phyloP scores from a whole-genome alignment of 2,797 vertebrate species.

The Enteromius afrohamiltoni region DNA sequence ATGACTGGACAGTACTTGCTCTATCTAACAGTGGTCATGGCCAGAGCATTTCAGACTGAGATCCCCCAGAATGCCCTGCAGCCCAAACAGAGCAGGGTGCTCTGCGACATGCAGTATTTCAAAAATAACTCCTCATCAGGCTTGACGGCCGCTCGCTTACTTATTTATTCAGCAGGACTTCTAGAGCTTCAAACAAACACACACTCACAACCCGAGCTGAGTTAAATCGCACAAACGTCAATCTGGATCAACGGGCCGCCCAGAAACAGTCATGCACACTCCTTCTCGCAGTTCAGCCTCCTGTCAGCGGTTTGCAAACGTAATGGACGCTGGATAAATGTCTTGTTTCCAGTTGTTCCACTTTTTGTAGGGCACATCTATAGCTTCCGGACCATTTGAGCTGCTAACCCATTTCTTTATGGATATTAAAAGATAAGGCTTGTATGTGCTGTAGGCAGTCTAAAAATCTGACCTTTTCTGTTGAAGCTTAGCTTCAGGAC shows the following conservation, averaged over 20 bases:
- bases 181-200: conserved; percentile 65
- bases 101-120: conserved; percentile 77
- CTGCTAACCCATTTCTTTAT: conserved; percentile 37
- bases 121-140: conserved; percentile 72
- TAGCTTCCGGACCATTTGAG: conserved; percentile 18
- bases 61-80: conserved; percentile 63
- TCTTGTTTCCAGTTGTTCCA: conserved; percentile 4
- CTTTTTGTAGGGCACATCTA: conserved; percentile 9
- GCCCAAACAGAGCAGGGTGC: conserved; percentile 66
- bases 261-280: conserved; percentile 30
- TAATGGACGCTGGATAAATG: conserved; percentile 3
- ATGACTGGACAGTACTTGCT: conserved; percentile 30
- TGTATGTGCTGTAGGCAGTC: conserved; percentile 36
- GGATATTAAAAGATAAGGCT: conserved; percentile 27
- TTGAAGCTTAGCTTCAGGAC: conserved; percentile 21
- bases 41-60: conserved; percentile 59
- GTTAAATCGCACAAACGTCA: conserved; percentile 30
- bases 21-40: conserved; percentile 51
- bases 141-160: conserved; percentile 76
- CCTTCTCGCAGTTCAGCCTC: not conserved
- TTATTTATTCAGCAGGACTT: conserved; percentile 68
- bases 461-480: conserved; percentile 41
- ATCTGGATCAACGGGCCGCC: conserved; percentile 26
- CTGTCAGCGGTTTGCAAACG: conserved; percentile 13
- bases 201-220: not conserved